Base-by-base conservation (phyloP, 2,797 vertebrate genomes). In the Pseudochirops cupreus region DNA sequence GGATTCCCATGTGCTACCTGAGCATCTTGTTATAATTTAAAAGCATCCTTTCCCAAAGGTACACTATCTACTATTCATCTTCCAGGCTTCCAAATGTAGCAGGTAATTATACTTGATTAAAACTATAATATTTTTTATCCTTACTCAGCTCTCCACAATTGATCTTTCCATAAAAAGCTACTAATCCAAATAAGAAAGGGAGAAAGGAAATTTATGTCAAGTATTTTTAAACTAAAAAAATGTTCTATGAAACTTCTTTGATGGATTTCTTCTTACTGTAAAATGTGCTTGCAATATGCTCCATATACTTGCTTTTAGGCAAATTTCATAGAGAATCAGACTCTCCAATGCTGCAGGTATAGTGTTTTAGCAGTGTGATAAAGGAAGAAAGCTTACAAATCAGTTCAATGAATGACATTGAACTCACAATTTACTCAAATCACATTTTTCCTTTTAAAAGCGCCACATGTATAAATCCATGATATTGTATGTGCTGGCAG, bases 61-160 rank as follows among this genome's bases (percentile, higher is more conserved):
- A 50, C 52, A 89, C 58, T 39, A 91, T 33, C 89, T 14, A 16
- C n/a, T 91, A 93, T 57, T 39, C 54, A 74, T 94, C 91, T 93
- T 91, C 91, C 92, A 96, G 93, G 94, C 94, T 95, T 95, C 89
- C 91, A 94, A 98, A 90, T 92, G 52, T 26, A 91, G 50, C 14
- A 91, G 58, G 93, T 94, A 93, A 95, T 94, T 96, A 93, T 96
- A 92, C 92, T 97, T 97, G 56, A 96, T 96, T 96, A 95, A 96
- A 96, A 95, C 33, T 58, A 33, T 56, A 91, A 46, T 90, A 56
- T 57, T 93, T 91, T 50, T 94, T 58, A 93, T 91, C 52, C 24
- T 94, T 94, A 53, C 92, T 95, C 94, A 97, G 92, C 82, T 95
- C 95, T 91, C 46, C 96, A 91, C 62, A 96, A 97, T 53, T 59